Base-by-base conservation (phyloP, 2,797 vertebrate species). In the Pseudochirops corinnae region DNA sequence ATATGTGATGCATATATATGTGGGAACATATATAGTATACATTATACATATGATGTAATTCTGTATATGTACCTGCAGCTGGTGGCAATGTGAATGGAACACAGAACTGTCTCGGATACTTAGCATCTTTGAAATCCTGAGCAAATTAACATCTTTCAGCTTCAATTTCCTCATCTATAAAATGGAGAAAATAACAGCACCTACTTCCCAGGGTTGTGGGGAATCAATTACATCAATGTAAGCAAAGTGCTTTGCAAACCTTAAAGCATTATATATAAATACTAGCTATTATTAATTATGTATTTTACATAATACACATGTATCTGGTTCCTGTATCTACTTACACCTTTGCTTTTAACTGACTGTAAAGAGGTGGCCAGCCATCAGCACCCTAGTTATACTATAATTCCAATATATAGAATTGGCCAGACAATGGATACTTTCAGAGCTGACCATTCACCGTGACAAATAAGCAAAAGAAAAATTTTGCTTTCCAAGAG, bases 401-500 rank as follows among this genome's bases (percentile, higher is more conserved):
- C 28, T 58, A 58, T 58, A 58, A 58, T 58, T 58, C 57, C 57
- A 58, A 58, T 58, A 58, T 7, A 58, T 29, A 58, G 6, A 58
- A 9, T 28, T 58, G 57, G 57, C 26, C 57, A 58, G 57, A 58
- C 57, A 29, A 58, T 29, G 26, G 57, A 9, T 58, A 58, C 57
- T 28, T 58, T 58, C 57, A 58, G 28, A 26, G 57, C 1, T 58
- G 26, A 58, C 57, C 7, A 58, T 28, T 58, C 57, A 58, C 18
- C 9, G 57, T 26, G 57, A 58, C 28, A 58, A 58, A 28, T 28
- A 10, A 10, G 26, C 26, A 10, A 58, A 28, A 58, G 57, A 58
- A 58, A 28, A 58, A 57, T 26, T 58, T 58, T 58, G 26, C 28
- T 58, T 58, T 58, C 57, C 28, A 97, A 96, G 95, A 97, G 93